These are phyloP conservation scores for Babylonia areolata DNA, from an alignment of 1,140 invertebrate genomes.

Conservation along the genomic window DNA sequence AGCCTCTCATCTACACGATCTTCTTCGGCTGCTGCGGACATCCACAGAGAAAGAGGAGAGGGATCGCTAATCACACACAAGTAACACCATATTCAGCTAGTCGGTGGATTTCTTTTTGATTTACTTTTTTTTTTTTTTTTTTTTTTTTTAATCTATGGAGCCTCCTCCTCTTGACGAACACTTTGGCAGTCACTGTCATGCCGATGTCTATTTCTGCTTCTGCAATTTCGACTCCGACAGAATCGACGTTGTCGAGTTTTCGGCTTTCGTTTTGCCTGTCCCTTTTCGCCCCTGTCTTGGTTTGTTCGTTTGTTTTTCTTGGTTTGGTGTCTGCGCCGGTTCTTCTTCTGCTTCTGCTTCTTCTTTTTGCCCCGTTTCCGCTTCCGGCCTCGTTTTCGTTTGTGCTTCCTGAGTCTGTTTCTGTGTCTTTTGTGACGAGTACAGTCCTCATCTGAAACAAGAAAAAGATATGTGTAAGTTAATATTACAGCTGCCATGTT, in stretches of 20 bases:
- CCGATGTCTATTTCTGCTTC: neutral
- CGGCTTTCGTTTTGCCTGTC: neutral
- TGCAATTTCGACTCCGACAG: constrained; percentile 27
- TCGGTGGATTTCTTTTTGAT: neutral
- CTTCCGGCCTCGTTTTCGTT: constrained; percentile 31
- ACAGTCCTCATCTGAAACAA: constrained; percentile 35
- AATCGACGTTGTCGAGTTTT: constrained; percentile 29
- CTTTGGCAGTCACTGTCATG: neutral
- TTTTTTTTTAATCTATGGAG: neutral
- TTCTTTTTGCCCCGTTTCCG: constrained; percentile 30
- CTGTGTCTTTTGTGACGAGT: constrained; percentile 32
- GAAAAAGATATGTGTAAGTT: too few species aligned
- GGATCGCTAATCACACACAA: too few species aligned
- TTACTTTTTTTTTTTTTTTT: neutral
- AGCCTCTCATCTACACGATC: too few species aligned
- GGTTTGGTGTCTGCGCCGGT: neutral
- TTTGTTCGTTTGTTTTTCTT: neutral
- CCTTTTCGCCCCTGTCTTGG: neutral
- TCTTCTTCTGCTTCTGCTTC: constrained; percentile 18
- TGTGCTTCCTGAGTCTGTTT: constrained; percentile 33
- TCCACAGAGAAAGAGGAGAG: too few species aligned
- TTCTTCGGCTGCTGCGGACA: too few species aligned
- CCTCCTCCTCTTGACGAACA: neutral
- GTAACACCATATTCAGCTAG: neutral
- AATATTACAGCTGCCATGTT: too few species aligned